Base-by-base conservation (phyloP, 1,140 invertebrate genomes). In the Drosophila navojoa region DNA sequence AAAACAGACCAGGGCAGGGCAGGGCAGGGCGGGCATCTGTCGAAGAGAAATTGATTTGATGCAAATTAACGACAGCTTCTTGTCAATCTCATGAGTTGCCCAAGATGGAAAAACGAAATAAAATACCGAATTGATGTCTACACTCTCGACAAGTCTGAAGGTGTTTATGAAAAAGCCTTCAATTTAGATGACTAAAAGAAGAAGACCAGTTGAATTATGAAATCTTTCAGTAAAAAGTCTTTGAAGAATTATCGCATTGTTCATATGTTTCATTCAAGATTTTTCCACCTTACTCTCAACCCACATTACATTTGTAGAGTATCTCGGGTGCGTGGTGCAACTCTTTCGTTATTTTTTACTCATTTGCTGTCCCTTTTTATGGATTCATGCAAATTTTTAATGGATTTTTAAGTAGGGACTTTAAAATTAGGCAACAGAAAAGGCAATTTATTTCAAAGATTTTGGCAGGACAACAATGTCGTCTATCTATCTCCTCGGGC, bases 51-150 rank as follows among this genome's bases (percentile, higher is more conserved):
- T 87, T 89, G 84, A 89, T 89, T 89, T 89, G 84, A 89, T 89
- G 84, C 84, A 89, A 89, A 89, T 89, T 89, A 89, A 89, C 89
- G 84, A 89, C 84, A 89, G 84, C 84, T 89, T 89, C 79, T 89
- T 89, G 79, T 89, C 84, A 90, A 82, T 90, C 80, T 70, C 73
- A 77, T 77, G 32, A 47, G 29, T 64, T 69, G 25, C 13, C n/a
- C 38, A 40, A 45, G 58, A 64, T 54, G 5, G 29, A 4, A 52
- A 25, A 35, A 29, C 40, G 16, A 59, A 19, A 3, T 6, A 25
- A 15, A 13, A 13, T 7, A 61, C 44, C 82, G 81, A 87, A 75
- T 66, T 45, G 35, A 59, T 29, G n/a, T 1, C 9, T 82, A 79
- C 80, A 47, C 80, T 84, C 55, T 38, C 11, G 15, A 9, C 1